Conservation (phyloP, 1,140 invertebrate genomes). For the Heliconius hermathena region DNA sequence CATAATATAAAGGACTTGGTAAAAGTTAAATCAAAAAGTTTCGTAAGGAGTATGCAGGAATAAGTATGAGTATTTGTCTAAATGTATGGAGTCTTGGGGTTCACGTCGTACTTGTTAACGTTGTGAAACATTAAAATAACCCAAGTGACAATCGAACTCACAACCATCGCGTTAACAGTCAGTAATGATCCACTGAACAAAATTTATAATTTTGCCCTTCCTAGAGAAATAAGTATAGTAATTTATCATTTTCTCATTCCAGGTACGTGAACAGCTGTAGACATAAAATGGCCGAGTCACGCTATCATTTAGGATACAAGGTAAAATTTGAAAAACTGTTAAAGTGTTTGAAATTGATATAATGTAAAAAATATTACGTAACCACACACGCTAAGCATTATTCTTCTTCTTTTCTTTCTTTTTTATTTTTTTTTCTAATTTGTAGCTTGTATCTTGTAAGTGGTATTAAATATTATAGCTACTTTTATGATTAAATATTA, state of each 20-base stretch:
- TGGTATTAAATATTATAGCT: no score
- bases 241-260: constrained; percentile 29
- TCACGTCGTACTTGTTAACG: no score
- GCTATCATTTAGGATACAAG: constrained; percentile 16
- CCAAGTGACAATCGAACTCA: neutral
- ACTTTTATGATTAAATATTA: no score
- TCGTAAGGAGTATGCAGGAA: neutral
- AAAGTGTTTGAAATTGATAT: no score
- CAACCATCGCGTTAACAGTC: neutral
- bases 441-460: no score
- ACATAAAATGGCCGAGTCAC: constrained; percentile 12
- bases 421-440: no score
- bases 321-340: neutral
- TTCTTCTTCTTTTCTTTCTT: no score
- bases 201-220: neutral
- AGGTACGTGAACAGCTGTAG: constrained; percentile 28
- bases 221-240: constrained; percentile 15
- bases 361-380: no score
- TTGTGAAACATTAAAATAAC: no score
- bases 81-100: neutral
- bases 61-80: no score
- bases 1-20: neutral
- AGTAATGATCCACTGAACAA: neutral
- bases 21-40: neutral
- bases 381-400: no score